phyloP scores from a whole-genome alignment of 2,888 invertebrate species.

The Teleogryllus oceanicus region DNA sequence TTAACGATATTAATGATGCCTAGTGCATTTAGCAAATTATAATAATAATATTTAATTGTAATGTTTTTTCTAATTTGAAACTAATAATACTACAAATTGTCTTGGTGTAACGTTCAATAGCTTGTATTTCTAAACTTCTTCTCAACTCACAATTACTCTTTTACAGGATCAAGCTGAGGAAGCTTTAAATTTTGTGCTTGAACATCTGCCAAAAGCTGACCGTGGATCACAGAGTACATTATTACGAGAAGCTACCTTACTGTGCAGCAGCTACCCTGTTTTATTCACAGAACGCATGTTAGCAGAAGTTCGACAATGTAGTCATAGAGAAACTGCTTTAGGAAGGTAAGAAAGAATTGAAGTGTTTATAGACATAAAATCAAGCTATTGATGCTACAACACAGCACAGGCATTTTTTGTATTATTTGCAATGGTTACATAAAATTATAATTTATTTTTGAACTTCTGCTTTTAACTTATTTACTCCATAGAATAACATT shows the following conservation, averaged over 20 bases:
- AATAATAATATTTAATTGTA: too few relatives aligned
- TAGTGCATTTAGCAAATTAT: too few relatives aligned
- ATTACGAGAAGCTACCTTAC: slow-evolving; percentile 72
- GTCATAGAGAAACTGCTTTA: not conserved
- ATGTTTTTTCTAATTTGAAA: too few relatives aligned
- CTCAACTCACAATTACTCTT: slow-evolving; percentile 29
- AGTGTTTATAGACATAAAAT: not conserved
- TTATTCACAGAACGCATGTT: slow-evolving; percentile 77
- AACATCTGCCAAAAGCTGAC: slow-evolving; percentile 68
- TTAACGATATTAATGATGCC: too few relatives aligned
- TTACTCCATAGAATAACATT: too few relatives aligned
- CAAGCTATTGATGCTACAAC: not conserved
- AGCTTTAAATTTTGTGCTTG: slow-evolving; percentile 76
- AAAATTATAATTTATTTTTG: too few relatives aligned
- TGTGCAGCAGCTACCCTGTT: slow-evolving; percentile 76
- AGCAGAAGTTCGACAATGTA: slow-evolving; percentile 60
- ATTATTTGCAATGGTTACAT: too few relatives aligned
- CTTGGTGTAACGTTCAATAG: too few relatives aligned
- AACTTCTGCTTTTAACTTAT: too few relatives aligned
- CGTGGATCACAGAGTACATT: slow-evolving; percentile 69
- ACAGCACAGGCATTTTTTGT: too few relatives aligned
- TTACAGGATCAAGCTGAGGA: slow-evolving; percentile 73
- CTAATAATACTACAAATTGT: too few relatives aligned
- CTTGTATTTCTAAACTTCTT: too few relatives aligned
- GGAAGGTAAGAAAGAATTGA: not conserved